A percentile compares a stretch with the other conserved stretches of the same genome.
Conservation (phyloP, 64 coral and sea anemone genomes). For the Montipora efflorescens region DNA sequence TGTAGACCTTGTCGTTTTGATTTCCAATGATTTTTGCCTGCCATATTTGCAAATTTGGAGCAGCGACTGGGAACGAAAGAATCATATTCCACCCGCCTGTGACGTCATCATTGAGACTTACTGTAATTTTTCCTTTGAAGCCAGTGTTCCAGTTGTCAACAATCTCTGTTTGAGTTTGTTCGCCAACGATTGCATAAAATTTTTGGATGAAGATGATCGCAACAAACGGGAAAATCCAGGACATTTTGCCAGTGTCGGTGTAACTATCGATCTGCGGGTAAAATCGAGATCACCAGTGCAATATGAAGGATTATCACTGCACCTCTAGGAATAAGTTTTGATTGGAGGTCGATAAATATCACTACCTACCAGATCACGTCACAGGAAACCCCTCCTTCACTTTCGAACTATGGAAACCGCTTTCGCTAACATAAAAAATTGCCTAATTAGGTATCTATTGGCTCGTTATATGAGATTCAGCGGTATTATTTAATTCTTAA, state of each 20-base stretch:
- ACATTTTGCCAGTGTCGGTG: background rate
- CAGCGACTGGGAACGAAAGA: slow-evolving; percentile 59
- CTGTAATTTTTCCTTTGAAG: slow-evolving; percentile 47
- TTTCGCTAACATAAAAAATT: too few relatives aligned
- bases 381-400: background rate
- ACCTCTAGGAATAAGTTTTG: too few relatives aligned
- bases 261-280: background rate
- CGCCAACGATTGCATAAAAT: background rate
- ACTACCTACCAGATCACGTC: background rate
- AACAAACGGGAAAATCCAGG: background rate
- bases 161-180: slow-evolving; percentile 1
- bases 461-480: too few relatives aligned
- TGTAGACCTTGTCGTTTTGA: slow-evolving; percentile 55
- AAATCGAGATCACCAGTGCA: background rate
- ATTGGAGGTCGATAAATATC: too few relatives aligned
- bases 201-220: background rate
- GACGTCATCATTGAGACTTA: slow-evolving; percentile 51
- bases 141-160: slow-evolving; percentile 48
- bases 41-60: slow-evolving; percentile 67
- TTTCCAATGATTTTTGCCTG: slow-evolving; percentile 49
- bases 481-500: too few relatives aligned
- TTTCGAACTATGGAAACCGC: too few relatives aligned
- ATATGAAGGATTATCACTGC: too few relatives aligned
- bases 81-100: slow-evolving; percentile 73
- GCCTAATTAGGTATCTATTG: too few relatives aligned